Base-by-base conservation (phyloP, 2,888 invertebrate species). In the Phyllotreta cruciferae region DNA sequence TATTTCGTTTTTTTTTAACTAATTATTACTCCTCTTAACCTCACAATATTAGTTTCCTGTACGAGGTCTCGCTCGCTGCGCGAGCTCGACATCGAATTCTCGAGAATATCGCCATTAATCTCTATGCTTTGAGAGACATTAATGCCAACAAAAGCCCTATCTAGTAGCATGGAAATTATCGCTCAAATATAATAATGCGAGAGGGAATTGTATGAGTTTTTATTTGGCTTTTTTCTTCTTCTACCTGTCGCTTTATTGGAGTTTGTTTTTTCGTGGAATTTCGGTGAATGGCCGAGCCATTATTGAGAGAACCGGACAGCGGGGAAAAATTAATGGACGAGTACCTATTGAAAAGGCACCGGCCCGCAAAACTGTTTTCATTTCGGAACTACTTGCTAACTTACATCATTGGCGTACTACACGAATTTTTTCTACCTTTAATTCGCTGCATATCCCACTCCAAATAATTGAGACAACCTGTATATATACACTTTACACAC, bases 131-230 rank as follows among this genome's bases (percentile, higher is more conserved):
- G n/a, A n/a, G n/a, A n/a, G n/a, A n/a, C n/a, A n/a, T n/a, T n/a
- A n/a, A n/a, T n/a, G n/a, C n/a, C n/a, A n/a, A n/a, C n/a, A n/a
- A n/a, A n/a, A n/a, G n/a, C n/a, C n/a, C n/a, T n/a, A n/a, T n/a
- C n/a, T n/a, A n/a, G n/a, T n/a, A n/a, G n/a, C 57, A 45, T 57
- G 53, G 57, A 67, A 66, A 62, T 66, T 66, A 66, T 66, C 66
- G 52, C 64, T 39, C 38, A 44, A 45, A 56, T 24, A 24, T 24
- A 38, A 56, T 47, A 41, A 60, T 65, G 56, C 50, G 35, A 38
- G 42, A 45, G n/a, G n/a, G n/a, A n/a, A 53, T 38, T 44, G 63
- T 60, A 47, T 56, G 36, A 4, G 24, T 24, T 24, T 24, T 24
- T 24, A 24, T 24, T 24, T 24, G 2, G 24, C 1, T 24, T 24